Conservation (phyloP, 2,888 invertebrate genomes). For the Craniophora ligustri region DNA sequence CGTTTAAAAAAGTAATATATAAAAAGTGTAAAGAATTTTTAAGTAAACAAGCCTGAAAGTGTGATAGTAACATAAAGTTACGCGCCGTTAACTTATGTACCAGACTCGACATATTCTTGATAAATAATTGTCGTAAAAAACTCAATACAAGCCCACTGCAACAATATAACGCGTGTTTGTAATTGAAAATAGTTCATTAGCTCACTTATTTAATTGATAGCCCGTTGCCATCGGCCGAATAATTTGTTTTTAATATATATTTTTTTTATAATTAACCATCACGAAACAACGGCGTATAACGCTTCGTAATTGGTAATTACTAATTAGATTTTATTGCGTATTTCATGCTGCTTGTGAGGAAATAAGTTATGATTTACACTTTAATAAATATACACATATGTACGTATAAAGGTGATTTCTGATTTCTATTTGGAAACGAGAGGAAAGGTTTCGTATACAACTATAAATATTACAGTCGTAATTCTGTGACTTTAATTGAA, state of each 20-base stretch:
- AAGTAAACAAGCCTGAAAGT: slow-evolving; percentile 19
- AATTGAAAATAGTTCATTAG: slow-evolving; percentile 74
- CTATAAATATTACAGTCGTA: neutral
- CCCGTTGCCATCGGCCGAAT: slow-evolving; percentile 31
- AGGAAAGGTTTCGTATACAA: neutral
- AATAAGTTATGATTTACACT: slow-evolving; percentile 1
- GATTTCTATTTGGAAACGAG: slow-evolving; percentile 5
- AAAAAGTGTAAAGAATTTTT: slow-evolving; percentile 17
- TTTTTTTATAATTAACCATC: slow-evolving; percentile 28
- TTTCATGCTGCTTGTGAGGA: slow-evolving; percentile 7
- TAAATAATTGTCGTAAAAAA: slow-evolving; percentile 76
- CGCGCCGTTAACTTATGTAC: slow-evolving; percentile 72
- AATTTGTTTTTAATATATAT: slow-evolving; percentile 30
- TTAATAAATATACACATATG: no score
- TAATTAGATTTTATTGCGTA: slow-evolving; percentile 26
- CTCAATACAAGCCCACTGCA: slow-evolving; percentile 57
- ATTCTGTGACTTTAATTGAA: neutral
- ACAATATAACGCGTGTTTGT: slow-evolving; percentile 52
- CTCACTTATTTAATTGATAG: slow-evolving; percentile 70
- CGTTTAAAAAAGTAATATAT: slow-evolving; percentile 19
- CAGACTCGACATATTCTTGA: slow-evolving; percentile 59
- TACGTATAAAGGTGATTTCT: neutral
- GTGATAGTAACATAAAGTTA: slow-evolving; percentile 66
- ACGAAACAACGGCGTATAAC: slow-evolving; percentile 22
- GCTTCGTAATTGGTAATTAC: slow-evolving; percentile 33